Base-by-base conservation (phyloP, 2,888 invertebrate species). In the Mycalesis mineus region DNA sequence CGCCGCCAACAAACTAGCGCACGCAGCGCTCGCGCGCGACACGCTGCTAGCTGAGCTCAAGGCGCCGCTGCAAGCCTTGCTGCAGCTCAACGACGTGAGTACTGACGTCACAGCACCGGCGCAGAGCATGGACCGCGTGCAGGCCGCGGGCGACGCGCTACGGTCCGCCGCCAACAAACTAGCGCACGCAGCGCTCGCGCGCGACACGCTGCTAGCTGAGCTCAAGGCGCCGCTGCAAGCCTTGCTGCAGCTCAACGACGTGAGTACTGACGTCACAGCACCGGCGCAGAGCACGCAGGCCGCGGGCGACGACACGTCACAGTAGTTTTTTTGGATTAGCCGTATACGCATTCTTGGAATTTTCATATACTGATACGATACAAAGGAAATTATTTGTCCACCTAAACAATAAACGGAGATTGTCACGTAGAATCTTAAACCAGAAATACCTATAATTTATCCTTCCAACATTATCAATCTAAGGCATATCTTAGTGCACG, bases 121-220 rank as follows among this genome's bases (percentile, higher is more conserved):
- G 9, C 90, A 94, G 65, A 90, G 86, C 89, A 41, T 95, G 65
- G 90, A 86, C 89, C 29, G 94, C 22, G 44, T 39, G 52, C 82
- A 84, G 37, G 87, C 8, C 37, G 67, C 39, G 7, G 57, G 50
- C 13, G 63, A 48, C 13, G 64, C 60, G 9, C 58, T 58, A 13
- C 54, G 56, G 3, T 40, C 47, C n/a, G 67, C 15, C 55, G 61
- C 63, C 50, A 55, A 52, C 67, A 40, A 64, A 13, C 49, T 3
- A 61, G 63, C 49, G 45, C 47, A 50, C 29, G 64, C 65, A 37
- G 45, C 44, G 51, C 73, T 70, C 28, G 62, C 50, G 28, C 58
- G 47, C 39, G 64, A 47, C 49, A 54, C 13, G 49, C 55, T 65
- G 55, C 62, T 51, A 47, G 65, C 58, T 5, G 63, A 64, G 48